These are phyloP conservation scores for Protophormia terraenovae DNA, from an alignment of 2,888 invertebrate genomes.

Conservation along the genomic window DNA sequence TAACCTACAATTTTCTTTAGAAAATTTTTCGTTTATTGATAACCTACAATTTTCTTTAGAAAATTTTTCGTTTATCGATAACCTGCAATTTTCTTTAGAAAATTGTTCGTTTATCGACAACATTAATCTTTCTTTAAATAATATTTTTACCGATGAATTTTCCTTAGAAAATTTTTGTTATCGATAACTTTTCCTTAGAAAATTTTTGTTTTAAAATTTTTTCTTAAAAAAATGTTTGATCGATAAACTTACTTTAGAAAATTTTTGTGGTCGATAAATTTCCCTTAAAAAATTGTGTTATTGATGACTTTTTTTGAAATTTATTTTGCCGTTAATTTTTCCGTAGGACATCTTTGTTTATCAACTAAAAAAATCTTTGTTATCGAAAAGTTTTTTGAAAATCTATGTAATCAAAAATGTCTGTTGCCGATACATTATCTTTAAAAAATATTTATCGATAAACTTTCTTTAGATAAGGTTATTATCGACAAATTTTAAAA, in stretches of 20 bases:
- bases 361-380: not conserved
- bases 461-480: not conserved
- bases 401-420: not conserved
- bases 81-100: not conserved
- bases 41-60: too few relatives aligned
- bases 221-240: not conserved
- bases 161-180: not conserved
- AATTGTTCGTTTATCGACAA: not conserved
- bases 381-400: not conserved
- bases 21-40: too few relatives aligned
- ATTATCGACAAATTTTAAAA: too few relatives aligned
- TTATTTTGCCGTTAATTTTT: too few relatives aligned
- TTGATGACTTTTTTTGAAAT: not conserved
- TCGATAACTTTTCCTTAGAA: not conserved
- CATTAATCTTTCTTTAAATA: not conserved
- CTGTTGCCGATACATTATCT: not conserved
- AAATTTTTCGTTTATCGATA: too few relatives aligned
- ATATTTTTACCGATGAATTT: not conserved
- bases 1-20: too few relatives aligned
- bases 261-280: not conserved
- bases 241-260: not conserved
- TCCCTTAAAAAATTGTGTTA: not conserved
- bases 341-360: too few relatives aligned
- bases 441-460: not conserved
- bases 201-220: not conserved